A percentile compares a stretch with the other conserved stretches of the same genome.
phyloP scores from a whole-genome alignment of 1,140 invertebrate species.

The Euura saliciscinereae region DNA sequence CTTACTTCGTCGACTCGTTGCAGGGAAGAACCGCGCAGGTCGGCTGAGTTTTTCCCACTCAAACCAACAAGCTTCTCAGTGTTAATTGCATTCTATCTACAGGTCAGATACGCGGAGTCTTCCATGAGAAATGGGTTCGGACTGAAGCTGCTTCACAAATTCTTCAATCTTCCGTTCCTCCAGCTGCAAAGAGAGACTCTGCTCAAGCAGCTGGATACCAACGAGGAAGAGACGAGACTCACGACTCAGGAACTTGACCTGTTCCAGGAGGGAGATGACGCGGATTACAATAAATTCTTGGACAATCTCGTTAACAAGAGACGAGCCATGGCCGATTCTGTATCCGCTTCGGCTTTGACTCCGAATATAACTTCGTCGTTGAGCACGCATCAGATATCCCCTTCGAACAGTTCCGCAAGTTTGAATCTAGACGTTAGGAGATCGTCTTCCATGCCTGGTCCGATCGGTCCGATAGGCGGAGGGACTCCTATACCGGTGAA shows the following conservation, averaged over 20 bases:
- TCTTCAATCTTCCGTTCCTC: slow-evolving; percentile 95
- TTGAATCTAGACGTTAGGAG: slow-evolving; percentile 33
- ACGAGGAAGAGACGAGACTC: slow-evolving; percentile 81
- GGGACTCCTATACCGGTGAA: slow-evolving; percentile 57
- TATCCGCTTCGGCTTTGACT: slow-evolving; percentile 47
- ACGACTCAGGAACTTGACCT: slow-evolving; percentile 85
- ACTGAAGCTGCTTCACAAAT: slow-evolving; percentile 91
- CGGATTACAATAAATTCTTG: slow-evolving; percentile 87
- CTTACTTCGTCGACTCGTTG: slow-evolving; percentile 71
- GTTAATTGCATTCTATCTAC: slow-evolving; percentile 30
- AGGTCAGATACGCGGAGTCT: slow-evolving; percentile 87
- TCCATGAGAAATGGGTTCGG: slow-evolving; percentile 98
- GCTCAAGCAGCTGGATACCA: slow-evolving; percentile 86
- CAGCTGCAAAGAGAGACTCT: slow-evolving; percentile 89
- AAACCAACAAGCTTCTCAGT: not conserved
- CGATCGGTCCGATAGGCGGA: slow-evolving; percentile 56
- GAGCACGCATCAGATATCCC: slow-evolving; percentile 42
- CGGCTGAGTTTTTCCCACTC: no score
- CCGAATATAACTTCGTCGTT: slow-evolving; percentile 50
- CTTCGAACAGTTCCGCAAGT: slow-evolving; percentile 35
- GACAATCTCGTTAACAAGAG: slow-evolving; percentile 76
- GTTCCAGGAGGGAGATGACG: slow-evolving; percentile 83
- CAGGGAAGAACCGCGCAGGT: slow-evolving; percentile 56
- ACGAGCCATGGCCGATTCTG: slow-evolving; percentile 71
- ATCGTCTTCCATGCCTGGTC: slow-evolving; percentile 45